phyloP scores from a whole-genome alignment of 2,113 vertebrate species.

The Pygoscelis adeliae region DNA sequence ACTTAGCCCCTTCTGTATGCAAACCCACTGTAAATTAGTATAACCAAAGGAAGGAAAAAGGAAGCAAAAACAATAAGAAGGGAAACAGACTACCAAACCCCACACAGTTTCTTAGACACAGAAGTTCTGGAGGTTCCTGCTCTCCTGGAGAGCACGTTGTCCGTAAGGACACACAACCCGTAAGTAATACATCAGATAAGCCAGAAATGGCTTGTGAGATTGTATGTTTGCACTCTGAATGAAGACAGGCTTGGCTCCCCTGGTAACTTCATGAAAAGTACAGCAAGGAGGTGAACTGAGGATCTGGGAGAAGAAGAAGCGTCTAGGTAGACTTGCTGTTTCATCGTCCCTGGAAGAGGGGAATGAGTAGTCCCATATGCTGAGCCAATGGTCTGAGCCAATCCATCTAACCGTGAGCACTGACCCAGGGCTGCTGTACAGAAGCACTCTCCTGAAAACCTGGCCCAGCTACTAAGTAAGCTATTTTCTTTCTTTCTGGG shows the following conservation, averaged over 20 bases:
- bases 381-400: background rate
- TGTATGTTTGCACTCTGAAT: background rate
- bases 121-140: background rate
- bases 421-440: slow-evolving; percentile 9
- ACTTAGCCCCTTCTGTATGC: background rate
- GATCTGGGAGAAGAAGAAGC: background rate
- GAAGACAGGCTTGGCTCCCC: background rate
- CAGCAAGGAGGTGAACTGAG: slow-evolving; percentile 5
- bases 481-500: slow-evolving; percentile 46
- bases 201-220: background rate
- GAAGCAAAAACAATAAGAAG: background rate
- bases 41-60: background rate
- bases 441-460: slow-evolving; percentile 38
- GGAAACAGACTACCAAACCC: background rate
- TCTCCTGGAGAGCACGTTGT: background rate
- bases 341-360: background rate
- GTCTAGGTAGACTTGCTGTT: background rate
- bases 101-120: background rate
- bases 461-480: slow-evolving; percentile 28
- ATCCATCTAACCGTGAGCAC: background rate
- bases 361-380: background rate
- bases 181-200: background rate
- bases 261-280: background rate
- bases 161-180: background rate
- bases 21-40: background rate